phyloP scores from a whole-genome alignment of 2,888 invertebrate genomes.

The Caenorhabditis parvicauda region DNA sequence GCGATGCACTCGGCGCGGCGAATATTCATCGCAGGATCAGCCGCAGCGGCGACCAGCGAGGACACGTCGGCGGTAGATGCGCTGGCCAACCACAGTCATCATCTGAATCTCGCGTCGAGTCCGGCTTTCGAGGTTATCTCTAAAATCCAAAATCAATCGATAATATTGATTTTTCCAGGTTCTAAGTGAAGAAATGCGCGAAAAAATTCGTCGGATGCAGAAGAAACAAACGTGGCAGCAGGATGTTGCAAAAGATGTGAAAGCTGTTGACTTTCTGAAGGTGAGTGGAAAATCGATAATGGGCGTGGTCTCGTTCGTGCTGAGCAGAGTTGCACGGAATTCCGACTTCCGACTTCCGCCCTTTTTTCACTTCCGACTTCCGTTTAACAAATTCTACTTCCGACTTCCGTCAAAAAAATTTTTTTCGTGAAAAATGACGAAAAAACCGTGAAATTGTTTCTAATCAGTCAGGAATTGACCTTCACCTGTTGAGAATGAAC shows the following conservation, averaged over 20 bases:
- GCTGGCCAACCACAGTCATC: constrained; percentile 49
- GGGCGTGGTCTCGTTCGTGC: too few relatives aligned
- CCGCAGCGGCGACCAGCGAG: constrained; percentile 20
- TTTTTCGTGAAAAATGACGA: too few relatives aligned
- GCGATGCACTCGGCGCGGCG: constrained; percentile 53
- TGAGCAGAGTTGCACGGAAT: too few relatives aligned
- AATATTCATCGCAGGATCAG: constrained; percentile 54
- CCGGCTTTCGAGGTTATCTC: constrained; percentile 44
- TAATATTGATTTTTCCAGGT: constrained; percentile 21
- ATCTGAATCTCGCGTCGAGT: constrained; percentile 44
- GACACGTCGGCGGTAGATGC: constrained; percentile 37
- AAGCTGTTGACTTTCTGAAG: constrained; percentile 8
- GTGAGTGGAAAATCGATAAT: background rate
- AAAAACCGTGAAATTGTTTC: too few relatives aligned
- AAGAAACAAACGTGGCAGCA: constrained; percentile 37
- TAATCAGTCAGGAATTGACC: too few relatives aligned
- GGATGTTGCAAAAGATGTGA: constrained; percentile 12
- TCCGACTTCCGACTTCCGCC: too few relatives aligned
- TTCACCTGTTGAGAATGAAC: too few relatives aligned
- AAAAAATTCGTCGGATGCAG: constrained; percentile 54
- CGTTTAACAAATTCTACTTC: too few relatives aligned
- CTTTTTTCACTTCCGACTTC: too few relatives aligned
- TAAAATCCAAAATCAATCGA: too few relatives aligned
- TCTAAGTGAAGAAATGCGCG: constrained; percentile 51
- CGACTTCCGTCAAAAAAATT: too few relatives aligned